Evolutionary conservation across 2,888 invertebrate species (phyloP).

Genomic region (Rutpela maculata): DNA sequence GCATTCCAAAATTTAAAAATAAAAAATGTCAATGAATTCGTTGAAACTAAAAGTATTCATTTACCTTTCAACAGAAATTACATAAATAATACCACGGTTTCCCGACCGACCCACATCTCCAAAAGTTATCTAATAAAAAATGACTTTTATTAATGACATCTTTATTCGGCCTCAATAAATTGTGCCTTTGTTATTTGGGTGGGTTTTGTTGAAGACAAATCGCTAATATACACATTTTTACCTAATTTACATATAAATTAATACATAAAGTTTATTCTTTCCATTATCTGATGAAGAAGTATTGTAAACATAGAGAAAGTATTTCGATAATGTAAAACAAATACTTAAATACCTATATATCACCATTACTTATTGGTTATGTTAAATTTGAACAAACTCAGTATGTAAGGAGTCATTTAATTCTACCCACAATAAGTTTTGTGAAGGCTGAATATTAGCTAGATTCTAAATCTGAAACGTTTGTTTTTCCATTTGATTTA

Average conservation of each 20-base stretch:
- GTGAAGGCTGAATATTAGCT: neutral
- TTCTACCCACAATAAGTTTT: neutral
- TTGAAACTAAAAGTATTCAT: neutral
- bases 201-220: conserved; percentile 2
- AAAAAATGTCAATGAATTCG: too few relatives aligned
- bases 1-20: too few relatives aligned
- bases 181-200: neutral
- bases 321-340: conserved; percentile 5
- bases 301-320: conserved; percentile 10
- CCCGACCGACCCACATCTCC: neutral
- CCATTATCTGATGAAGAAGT: conserved; percentile 5
- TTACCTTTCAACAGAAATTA: neutral
- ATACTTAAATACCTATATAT: neutral
- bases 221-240: conserved; percentile 15
- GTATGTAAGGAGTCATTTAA: neutral
- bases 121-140: conserved; percentile 1
- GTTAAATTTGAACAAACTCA: neutral
- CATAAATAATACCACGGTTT: neutral
- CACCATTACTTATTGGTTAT: neutral
- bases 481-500: neutral
- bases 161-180: conserved; percentile 7
- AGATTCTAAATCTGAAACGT: conserved; percentile 17
- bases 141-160: neutral
- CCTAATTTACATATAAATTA: conserved; percentile 20
- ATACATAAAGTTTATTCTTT: neutral